Percentiles rank a stretch among this genome's conserved stretches.
These are phyloP conservation scores for Rhyzopertha dominica DNA, from an alignment of 1,140 invertebrate genomes.

Conservation along the genomic window DNA sequence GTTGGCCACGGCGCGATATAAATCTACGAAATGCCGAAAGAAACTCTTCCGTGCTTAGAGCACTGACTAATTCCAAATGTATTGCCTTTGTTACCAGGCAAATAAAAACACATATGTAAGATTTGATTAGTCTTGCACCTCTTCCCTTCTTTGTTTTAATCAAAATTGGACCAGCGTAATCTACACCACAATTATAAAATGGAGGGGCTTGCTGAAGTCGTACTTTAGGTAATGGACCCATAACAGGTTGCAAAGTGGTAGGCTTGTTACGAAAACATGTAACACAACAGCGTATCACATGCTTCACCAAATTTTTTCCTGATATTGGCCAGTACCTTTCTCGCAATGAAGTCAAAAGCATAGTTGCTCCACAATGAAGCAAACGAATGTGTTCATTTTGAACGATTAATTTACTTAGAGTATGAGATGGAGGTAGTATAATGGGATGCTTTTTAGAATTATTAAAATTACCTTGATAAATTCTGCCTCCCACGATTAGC, in stretches of 20 bases:
- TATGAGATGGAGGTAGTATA: conserved; percentile 14
- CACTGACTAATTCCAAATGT: conserved; percentile 32
- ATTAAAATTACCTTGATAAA: conserved; percentile 4
- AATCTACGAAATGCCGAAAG: conserved; percentile 35
- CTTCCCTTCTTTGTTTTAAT: conserved; percentile 26
- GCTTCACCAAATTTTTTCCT: conserved; percentile 15
- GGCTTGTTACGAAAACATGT: conserved; percentile 22
- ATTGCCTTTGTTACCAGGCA: conserved; percentile 25
- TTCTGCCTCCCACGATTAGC: conserved; percentile 17
- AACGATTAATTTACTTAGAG: conserved; percentile 22
- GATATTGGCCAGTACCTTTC: conserved; percentile 30
- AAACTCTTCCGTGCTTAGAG: conserved; percentile 30
- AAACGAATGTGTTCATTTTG: conserved; percentile 29
- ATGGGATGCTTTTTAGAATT: conserved; percentile 22
- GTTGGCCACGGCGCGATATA: conserved; percentile 28
- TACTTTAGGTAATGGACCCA: conserved; percentile 25
- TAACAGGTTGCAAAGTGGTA: conserved; percentile 12
- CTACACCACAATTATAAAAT: conserved; percentile 34
- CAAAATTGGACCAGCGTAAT: conserved; percentile 40
- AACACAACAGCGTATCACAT: conserved; percentile 2
- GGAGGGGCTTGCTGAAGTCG: conserved; percentile 11
- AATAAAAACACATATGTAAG: conserved; percentile 19
- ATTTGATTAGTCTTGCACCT: conserved; percentile 23
- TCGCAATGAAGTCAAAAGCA: conserved; percentile 13
- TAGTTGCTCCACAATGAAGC: conserved; percentile 31